These are phyloP conservation scores for Vespertilio murinus DNA, from an alignment of 2,797 vertebrate species.

Conservation along the genomic window DNA sequence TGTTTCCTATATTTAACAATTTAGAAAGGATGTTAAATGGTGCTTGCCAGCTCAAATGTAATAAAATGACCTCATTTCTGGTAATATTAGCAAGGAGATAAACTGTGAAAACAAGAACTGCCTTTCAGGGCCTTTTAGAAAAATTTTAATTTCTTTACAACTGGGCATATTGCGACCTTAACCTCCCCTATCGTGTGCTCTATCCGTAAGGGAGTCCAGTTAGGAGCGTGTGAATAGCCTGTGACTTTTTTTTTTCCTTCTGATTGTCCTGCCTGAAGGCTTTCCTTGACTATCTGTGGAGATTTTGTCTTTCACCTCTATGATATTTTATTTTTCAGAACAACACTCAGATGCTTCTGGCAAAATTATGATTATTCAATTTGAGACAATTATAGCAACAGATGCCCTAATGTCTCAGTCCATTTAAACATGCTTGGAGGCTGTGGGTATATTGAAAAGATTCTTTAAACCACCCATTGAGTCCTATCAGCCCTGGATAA, in stretches of 20 bases:
- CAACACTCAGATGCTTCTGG: background rate
- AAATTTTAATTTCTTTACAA: background rate
- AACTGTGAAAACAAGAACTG: background rate
- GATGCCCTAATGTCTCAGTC: background rate
- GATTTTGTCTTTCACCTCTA: background rate
- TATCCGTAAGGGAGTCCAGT: background rate
- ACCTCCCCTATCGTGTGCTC: too few relatives aligned
- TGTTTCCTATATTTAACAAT: background rate
- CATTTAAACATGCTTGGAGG: background rate
- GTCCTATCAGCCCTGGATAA: background rate
- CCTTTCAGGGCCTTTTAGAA: background rate
- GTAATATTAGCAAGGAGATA: background rate
- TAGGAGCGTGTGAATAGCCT: background rate
- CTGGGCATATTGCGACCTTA: background rate
- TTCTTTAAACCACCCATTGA: background rate
- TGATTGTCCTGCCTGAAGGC: background rate
- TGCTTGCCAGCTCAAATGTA: background rate
- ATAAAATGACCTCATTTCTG: background rate
- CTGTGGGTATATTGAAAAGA: background rate
- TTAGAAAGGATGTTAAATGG: constrained; percentile 1
- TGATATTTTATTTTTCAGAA: constrained; percentile 49
- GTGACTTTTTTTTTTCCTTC: constrained; percentile 20
- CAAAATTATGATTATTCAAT: background rate
- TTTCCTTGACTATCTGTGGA: background rate
- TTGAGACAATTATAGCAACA: constrained; percentile 27